These are phyloP conservation scores for Callosobruchus maculatus DNA, from an alignment of 2,888 invertebrate genomes.

Conservation along the genomic window DNA sequence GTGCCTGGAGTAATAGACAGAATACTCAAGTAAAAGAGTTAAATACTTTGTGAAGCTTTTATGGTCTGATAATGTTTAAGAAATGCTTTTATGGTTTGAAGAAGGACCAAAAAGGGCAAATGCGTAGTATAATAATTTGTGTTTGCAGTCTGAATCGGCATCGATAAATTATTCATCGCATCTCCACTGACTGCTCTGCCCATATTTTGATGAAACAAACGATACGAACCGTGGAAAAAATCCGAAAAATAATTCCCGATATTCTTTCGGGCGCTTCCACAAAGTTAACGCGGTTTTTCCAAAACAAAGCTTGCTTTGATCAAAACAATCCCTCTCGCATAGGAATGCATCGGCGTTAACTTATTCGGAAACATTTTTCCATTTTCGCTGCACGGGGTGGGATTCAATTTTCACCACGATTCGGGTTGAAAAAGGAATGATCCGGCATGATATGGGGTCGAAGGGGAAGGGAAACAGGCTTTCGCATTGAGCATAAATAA, in stretches of 20 bases:
- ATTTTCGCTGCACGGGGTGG: neutral
- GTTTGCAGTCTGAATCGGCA: too few relatives aligned
- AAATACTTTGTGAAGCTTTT: too few relatives aligned
- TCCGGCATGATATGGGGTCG: neutral
- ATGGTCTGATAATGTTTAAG: too few relatives aligned
- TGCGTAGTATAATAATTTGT: too few relatives aligned
- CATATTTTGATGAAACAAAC: neutral
- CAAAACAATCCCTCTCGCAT: neutral
- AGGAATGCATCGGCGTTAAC: neutral
- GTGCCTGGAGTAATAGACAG: too few relatives aligned
- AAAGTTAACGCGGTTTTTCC: neutral
- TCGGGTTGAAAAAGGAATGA: neutral
- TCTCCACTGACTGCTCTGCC: too few relatives aligned
- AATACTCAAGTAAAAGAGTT: too few relatives aligned
- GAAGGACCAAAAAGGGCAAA: too few relatives aligned
- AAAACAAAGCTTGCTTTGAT: neutral
- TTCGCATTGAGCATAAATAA: neutral
- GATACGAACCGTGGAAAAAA: neutral
- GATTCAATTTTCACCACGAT: neutral
- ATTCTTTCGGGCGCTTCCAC: neutral
- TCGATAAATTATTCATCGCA: too few relatives aligned
- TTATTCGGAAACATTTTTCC: neutral
- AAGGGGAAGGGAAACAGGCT: neutral
- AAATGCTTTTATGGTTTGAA: too few relatives aligned
- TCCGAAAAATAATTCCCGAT: neutral